phyloP scores from a whole-genome alignment of 2,888 invertebrate species.

The Clivina fossor region DNA sequence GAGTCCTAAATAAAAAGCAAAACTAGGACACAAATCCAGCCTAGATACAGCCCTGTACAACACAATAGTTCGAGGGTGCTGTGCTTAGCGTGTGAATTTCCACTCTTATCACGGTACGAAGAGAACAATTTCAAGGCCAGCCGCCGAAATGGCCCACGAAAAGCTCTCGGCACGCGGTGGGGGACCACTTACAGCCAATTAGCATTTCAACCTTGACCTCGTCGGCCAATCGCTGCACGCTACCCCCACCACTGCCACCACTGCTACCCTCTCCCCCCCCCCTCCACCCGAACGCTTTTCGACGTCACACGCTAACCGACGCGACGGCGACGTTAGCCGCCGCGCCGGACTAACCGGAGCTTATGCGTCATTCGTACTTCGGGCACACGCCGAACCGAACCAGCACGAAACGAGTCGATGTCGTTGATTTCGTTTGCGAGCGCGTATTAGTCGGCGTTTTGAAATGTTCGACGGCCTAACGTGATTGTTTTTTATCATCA shows the following conservation, averaged over 20 bases:
- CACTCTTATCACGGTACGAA: slow-evolving; percentile 14
- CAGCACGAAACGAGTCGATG: no score
- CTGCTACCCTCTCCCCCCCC: slow-evolving; percentile 6
- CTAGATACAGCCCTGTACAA: no score
- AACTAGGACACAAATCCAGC: no score
- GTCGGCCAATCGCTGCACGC: slow-evolving; percentile 6
- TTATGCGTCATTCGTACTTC: slow-evolving; percentile 28
- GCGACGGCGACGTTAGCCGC: slow-evolving; percentile 4
- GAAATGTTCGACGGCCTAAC: no score
- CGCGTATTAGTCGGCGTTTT: no score
- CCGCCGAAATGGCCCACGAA: slow-evolving; percentile 23
- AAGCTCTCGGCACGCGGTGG: slow-evolving; percentile 7
- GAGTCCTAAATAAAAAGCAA: no score
- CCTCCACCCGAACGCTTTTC: no score
- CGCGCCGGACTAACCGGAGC: neutral
- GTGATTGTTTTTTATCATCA: no score
- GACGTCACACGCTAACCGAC: neutral
- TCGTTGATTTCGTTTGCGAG: no score
- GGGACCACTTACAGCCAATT: slow-evolving; percentile 32
- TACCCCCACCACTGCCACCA: slow-evolving; percentile 9
- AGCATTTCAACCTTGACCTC: slow-evolving; percentile 29
- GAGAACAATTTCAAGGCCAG: slow-evolving; percentile 21
- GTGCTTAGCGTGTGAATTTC: slow-evolving; percentile 12
- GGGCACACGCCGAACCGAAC: slow-evolving; percentile 14
- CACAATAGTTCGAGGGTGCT: neutral